Conservation (phyloP, 2,113 vertebrate genomes). For the Erythrocercus mccallii region DNA sequence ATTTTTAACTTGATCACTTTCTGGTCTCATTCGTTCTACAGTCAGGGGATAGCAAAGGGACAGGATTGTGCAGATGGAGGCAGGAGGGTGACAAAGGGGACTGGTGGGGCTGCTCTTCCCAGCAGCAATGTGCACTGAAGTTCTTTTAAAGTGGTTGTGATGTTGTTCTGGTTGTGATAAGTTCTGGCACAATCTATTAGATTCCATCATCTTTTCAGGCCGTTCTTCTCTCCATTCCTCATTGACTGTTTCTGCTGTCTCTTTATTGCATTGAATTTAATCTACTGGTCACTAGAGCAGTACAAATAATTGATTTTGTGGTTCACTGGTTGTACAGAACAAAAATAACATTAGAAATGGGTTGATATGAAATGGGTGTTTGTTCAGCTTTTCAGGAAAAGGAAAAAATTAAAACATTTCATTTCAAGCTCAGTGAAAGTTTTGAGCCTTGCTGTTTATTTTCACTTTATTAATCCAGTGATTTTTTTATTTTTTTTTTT, state of each 20-base stretch:
- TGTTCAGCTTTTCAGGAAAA: slow-evolving; percentile 30
- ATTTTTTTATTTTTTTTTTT: background rate
- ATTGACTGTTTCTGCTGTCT: background rate
- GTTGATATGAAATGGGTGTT: slow-evolving; percentile 16
- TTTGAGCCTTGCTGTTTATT: background rate
- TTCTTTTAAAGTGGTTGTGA: background rate
- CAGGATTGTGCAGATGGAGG: background rate
- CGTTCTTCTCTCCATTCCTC: background rate
- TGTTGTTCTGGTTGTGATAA: background rate
- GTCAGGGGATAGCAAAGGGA: background rate
- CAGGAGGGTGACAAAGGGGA: background rate
- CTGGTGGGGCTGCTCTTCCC: background rate
- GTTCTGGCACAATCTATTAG: background rate
- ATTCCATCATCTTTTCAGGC: background rate
- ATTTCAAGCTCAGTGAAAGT: background rate
- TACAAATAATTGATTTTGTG: slow-evolving; percentile 53
- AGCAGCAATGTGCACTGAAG: background rate
- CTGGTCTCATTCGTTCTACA: accelerated
- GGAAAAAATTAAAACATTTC: slow-evolving; percentile 27
- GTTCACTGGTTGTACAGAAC: slow-evolving; percentile 7
- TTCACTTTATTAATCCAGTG: background rate
- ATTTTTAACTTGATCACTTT: background rate
- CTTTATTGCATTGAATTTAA: slow-evolving; percentile 23
- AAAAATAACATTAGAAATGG: slow-evolving; percentile 34
- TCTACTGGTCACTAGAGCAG: slow-evolving; percentile 40